Base-by-base conservation (phyloP, 2,113 vertebrate genomes). In the Oncorhynchus keta region DNA sequence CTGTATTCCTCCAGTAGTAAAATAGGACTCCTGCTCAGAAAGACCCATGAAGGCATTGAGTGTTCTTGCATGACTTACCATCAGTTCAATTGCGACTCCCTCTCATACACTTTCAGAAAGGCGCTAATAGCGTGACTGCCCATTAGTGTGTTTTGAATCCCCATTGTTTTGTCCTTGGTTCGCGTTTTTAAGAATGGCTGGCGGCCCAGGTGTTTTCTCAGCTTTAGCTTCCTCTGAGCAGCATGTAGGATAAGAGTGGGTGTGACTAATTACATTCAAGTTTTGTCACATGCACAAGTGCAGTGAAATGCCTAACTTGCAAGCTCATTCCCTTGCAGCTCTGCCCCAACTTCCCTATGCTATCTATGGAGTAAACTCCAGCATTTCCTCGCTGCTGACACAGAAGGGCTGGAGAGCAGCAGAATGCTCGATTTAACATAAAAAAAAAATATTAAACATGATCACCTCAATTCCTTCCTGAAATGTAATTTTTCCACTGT, bases 241-340 rank as follows among this genome's bases (percentile, higher is more conserved):
- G 35, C 28, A 20, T 8, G 70, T 45, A 72, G 64, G 81, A 80
- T 72, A 69, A 81, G 69, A 76, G 75, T 69, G 73, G 70, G 69
- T 75, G 82, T 73, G 72, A 76, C 78, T 77, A 75, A 78, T 75
- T 76, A 35, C 35, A 8, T 35, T 8, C 6, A 35, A 83, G 72
- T 77, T 68, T 68, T 22, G 22, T 35, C 62, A 28, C 78, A 12
- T 35, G 68, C 39, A 80, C 35, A 35, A 35, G 35, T 35, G 6
- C 8, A 45, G 2, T 45, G 8, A 45, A 45, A 45, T 45, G 39
- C 39, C 9, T 45, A 45, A 45, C 39, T 45, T 11, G 9, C 39
- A 45, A 45, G 39, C 8, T 45, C 39, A 45, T 45, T 45, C 39
- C 39, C 39, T 2, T 14, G n/a, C 5, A 7, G 69, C 72, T 28